These are phyloP conservation scores for Chitala chitala DNA, from an alignment of 2,113 vertebrate genomes.

Conservation along the genomic window DNA sequence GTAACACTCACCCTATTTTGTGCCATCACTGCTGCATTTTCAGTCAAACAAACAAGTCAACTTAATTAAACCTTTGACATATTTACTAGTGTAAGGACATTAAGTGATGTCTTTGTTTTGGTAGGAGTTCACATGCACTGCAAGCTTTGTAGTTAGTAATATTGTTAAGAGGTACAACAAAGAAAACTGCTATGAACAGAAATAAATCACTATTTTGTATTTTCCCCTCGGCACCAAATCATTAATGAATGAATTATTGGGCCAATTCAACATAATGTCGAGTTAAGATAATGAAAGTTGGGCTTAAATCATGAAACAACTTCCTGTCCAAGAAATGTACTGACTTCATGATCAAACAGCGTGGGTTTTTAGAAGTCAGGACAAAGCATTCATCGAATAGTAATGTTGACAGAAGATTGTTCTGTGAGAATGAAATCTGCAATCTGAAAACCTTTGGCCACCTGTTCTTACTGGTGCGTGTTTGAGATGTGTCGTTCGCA, in stretches of 20 bases:
- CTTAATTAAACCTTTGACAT: neutral
- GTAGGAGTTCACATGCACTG: slow-evolving; percentile 93
- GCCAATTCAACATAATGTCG: too few relatives aligned
- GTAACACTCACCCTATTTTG: neutral
- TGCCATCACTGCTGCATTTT: neutral
- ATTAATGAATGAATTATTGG: neutral
- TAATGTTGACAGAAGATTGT: slow-evolving; percentile 18
- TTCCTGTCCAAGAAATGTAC: slow-evolving; percentile 98
- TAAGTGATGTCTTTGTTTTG: slow-evolving; percentile 99
- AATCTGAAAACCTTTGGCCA: neutral
- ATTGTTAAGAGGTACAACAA: slow-evolving; percentile 86
- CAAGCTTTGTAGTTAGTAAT: slow-evolving; percentile 94
- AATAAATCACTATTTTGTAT: neutral
- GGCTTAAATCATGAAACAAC: slow-evolving; percentile 95
- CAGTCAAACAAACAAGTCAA: neutral
- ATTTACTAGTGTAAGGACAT: slow-evolving; percentile 74
- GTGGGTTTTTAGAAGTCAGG: slow-evolving; percentile 90
- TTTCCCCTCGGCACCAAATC: too few relatives aligned
- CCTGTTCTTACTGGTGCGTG: slow-evolving; percentile 80
- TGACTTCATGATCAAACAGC: slow-evolving; percentile 93
- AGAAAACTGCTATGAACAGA: slow-evolving; percentile 31
- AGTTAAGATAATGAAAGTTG: too few relatives aligned
- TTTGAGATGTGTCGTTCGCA: slow-evolving; percentile 97
- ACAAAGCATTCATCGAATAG: slow-evolving; percentile 80
- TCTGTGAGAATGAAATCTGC: neutral